A percentile compares a stretch with the other conserved stretches of the same genome.
Evolutionary conservation across 2,888 invertebrate species (phyloP).

Genomic region (Sturmia bella): DNA sequence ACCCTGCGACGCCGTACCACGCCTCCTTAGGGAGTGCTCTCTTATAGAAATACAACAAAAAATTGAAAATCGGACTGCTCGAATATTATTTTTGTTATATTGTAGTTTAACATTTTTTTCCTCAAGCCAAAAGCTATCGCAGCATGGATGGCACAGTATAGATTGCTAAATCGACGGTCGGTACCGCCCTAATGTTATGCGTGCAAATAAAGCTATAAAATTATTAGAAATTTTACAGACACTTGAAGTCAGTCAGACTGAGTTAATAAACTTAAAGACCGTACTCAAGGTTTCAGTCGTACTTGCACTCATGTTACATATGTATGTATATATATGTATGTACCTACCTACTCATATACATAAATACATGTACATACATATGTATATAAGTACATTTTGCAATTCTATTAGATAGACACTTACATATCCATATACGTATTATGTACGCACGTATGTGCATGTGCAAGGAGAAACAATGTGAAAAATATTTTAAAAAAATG

Average conservation of each 20-base stretch:
- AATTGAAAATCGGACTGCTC: too few species aligned
- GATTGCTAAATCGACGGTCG: too few species aligned
- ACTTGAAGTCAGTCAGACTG: constrained; percentile 25
- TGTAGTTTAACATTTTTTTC: too few species aligned
- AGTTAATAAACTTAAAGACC: constrained; percentile 58
- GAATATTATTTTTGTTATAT: too few species aligned
- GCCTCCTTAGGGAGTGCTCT: too few species aligned
- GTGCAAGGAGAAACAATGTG: too few species aligned
- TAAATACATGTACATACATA: neutral
- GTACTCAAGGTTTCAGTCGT: constrained; percentile 58
- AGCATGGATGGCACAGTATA: too few species aligned
- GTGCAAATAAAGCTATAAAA: constrained; percentile 54
- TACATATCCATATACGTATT: neutral
- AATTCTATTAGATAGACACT: constrained; percentile 18
- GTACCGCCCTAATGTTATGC: too few species aligned
- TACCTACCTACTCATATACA: constrained; percentile 26
- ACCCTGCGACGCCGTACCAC: too few species aligned
- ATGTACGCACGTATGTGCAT: too few species aligned
- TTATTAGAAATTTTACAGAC: constrained; percentile 46
- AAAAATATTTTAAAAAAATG: neutral
- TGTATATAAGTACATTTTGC: constrained; percentile 30
- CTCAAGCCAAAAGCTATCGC: too few species aligned
- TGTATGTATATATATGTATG: constrained; percentile 2
- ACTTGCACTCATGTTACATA: constrained; percentile 24
- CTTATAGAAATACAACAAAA: too few species aligned